Percentiles rank a stretch among this genome's conserved stretches.
phyloP scores from a whole-genome alignment of 2,797 vertebrate genomes.

The Rhinophrynus dorsalis region DNA sequence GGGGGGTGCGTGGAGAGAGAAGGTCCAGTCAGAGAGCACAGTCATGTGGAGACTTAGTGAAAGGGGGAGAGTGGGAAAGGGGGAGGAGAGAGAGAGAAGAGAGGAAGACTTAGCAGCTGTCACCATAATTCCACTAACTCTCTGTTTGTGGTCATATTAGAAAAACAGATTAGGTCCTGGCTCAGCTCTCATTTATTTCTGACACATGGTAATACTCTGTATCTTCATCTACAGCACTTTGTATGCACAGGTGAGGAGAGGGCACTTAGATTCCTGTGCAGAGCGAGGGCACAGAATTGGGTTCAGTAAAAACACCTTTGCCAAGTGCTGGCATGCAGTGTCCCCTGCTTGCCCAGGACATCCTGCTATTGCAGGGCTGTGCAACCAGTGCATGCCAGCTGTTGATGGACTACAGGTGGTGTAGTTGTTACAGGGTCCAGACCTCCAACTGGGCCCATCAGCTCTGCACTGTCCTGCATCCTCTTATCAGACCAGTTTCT shows the following conservation, averaged over 20 bases:
- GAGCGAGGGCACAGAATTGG: not conserved
- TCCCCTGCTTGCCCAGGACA: not conserved
- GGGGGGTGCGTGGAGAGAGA: not conserved
- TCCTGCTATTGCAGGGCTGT: not conserved
- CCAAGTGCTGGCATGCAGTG: conserved; percentile 2
- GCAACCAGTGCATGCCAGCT: too few relatives aligned
- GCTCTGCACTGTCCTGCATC: too few relatives aligned
- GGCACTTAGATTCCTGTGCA: conserved; percentile 30
- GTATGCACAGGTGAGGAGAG: conserved; percentile 26
- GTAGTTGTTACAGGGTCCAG: too few relatives aligned
- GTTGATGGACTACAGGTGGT: too few relatives aligned
- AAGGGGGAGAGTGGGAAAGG: conserved; percentile 1
- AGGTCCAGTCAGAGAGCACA: conserved; percentile 30
- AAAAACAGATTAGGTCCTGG: conserved; percentile 93
- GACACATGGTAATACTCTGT: conserved; percentile 90
- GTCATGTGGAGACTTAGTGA: conserved; percentile 33
- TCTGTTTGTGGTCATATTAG: conserved; percentile 97
- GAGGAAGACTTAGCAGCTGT: conserved; percentile 81
- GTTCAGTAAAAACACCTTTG: not conserved
- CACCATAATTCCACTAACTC: conserved; percentile 93
- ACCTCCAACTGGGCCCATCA: too few relatives aligned
- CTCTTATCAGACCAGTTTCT: too few relatives aligned
- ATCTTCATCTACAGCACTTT: conserved; percentile 74
- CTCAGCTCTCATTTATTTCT: conserved; percentile 85
- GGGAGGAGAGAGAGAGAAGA: conserved; percentile 5